Percentiles rank a stretch among this genome's conserved stretches.
Conservation (phyloP, 2,888 invertebrate species). For the Isoperla grammatica region DNA sequence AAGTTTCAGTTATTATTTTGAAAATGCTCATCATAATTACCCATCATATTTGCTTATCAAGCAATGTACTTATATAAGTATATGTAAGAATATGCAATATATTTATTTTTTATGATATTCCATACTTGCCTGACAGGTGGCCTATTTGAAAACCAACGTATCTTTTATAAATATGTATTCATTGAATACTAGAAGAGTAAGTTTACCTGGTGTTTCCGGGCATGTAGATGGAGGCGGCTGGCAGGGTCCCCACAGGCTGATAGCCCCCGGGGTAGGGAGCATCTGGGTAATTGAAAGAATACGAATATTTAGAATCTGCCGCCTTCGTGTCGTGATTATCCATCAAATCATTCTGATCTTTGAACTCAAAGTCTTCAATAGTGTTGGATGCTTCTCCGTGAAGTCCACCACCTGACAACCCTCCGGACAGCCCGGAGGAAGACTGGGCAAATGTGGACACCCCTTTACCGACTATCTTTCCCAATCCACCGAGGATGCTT, state of each 20-base stretch:
- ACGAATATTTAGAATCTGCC: conserved; percentile 21
- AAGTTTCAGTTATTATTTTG: too few species aligned
- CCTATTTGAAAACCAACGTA: too few species aligned
- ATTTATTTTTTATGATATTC: too few species aligned
- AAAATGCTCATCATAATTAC: too few species aligned
- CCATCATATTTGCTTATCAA: too few species aligned
- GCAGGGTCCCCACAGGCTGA: conserved; percentile 44
- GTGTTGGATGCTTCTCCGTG: conserved; percentile 11
- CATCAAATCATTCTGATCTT: conserved; percentile 42
- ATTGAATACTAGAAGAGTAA: too few species aligned
- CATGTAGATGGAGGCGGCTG: conserved; percentile 23
- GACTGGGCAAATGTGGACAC: conserved; percentile 46
- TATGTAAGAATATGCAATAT: too few species aligned
- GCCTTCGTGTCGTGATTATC: conserved; percentile 15
- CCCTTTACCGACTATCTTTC: conserved; percentile 81
- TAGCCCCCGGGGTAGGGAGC: conserved; percentile 33
- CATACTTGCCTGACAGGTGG: too few species aligned
- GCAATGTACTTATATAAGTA: too few species aligned
- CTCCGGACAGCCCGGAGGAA: conserved; percentile 51
- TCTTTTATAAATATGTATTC: too few species aligned
- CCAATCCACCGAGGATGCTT: conserved; percentile 74
- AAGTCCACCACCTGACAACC: conserved; percentile 31
- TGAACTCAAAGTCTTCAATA: conserved; percentile 58
- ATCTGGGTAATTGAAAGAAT: conserved; percentile 24
- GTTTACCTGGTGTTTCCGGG: conserved; percentile 36